A percentile compares a stretch with the other conserved stretches of the same genome.
Conservation (phyloP, 2,113 vertebrate species). For the Protomyctophum bolini region DNA sequence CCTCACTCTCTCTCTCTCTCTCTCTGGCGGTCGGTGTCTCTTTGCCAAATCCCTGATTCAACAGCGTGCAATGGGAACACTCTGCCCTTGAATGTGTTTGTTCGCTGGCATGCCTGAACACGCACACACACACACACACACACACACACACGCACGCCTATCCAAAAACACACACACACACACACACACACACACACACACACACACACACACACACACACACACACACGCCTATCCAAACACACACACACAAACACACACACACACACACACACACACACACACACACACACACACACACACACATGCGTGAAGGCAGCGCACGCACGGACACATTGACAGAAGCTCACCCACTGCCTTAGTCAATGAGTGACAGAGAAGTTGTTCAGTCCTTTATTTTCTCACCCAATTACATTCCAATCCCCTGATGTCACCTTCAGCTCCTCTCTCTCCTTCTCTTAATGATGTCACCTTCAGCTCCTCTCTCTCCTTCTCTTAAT, state of each 20-base stretch:
- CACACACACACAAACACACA: not conserved
- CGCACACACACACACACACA: slow-evolving; percentile 9
- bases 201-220: slow-evolving; percentile 29
- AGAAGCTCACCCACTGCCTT: slow-evolving; percentile 13
- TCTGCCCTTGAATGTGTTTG: slow-evolving; percentile 64
- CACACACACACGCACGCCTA: not conserved
- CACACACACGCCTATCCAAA: too few species aligned
- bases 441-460: not conserved
- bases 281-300: slow-evolving; percentile 8
- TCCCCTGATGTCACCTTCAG: slow-evolving; percentile 41
- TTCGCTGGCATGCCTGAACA: slow-evolving; percentile 41
- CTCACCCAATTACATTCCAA: slow-evolving; percentile 50
- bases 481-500: too few species aligned
- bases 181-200: slow-evolving; percentile 5
- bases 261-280: slow-evolving; percentile 7
- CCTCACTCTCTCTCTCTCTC: not conserved
- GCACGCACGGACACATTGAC: not conserved
- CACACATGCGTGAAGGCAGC: too few species aligned
- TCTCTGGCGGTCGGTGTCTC: not conserved
- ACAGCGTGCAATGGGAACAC: slow-evolving; percentile 44
- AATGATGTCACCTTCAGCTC: too few species aligned
- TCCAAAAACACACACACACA: slow-evolving; percentile 7
- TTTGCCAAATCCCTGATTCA: not conserved
- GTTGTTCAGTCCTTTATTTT: slow-evolving; percentile 40
- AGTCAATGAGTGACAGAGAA: slow-evolving; percentile 65